A percentile compares a stretch with the other conserved stretches of the same genome.
These are phyloP conservation scores for Apantesis nais DNA, from an alignment of 2,888 invertebrate species.

Conservation along the genomic window DNA sequence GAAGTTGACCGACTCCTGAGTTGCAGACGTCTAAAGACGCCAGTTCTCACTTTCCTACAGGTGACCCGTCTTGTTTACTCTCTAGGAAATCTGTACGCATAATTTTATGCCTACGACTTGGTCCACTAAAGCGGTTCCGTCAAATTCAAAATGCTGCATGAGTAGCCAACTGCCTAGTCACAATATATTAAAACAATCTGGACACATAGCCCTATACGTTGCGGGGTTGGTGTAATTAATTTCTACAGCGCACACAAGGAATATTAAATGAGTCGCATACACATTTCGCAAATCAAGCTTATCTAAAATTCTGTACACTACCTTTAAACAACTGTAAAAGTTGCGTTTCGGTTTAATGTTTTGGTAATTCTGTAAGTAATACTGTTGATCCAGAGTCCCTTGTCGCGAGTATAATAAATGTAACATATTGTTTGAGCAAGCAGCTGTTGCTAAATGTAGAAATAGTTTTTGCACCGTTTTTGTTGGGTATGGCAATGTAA, in stretches of 20 bases:
- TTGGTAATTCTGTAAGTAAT: neutral
- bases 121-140: neutral
- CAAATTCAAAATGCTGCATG: neutral
- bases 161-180: neutral
- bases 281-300: slow-evolving; percentile 4
- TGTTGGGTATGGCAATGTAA: neutral
- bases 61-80: no score
- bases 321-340: neutral
- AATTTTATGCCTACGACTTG: neutral
- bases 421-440: neutral
- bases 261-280: slow-evolving; percentile 9
- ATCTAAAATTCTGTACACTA: slow-evolving; percentile 6
- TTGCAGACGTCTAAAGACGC: no score
- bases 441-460: neutral
- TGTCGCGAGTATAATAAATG: neutral
- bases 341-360: neutral
- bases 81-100: no score
- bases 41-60: no score
- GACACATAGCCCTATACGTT: neutral
- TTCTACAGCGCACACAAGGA: slow-evolving; percentile 13
- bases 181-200: slow-evolving; percentile 11
- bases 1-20: no score
- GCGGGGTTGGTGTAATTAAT: slow-evolving; percentile 15
- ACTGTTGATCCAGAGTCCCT: neutral
- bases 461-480: neutral